Percentiles rank a stretch among this genome's conserved stretches.
phyloP scores from a whole-genome alignment of 2,888 invertebrate species.

The Dinocampus coccinellae region DNA sequence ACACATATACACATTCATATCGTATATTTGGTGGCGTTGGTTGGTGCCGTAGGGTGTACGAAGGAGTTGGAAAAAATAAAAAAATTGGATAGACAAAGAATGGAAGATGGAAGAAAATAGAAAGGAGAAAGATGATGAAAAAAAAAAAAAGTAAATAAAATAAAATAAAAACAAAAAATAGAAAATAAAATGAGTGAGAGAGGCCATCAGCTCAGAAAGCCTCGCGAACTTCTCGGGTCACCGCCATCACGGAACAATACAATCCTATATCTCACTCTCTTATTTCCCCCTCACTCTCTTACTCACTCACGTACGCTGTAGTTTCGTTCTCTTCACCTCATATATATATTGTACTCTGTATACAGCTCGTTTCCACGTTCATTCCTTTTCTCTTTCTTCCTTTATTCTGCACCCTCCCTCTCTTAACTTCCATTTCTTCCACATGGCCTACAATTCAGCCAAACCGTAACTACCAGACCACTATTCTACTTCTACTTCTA shows the following conservation, averaged over 20 bases:
- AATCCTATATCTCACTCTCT: slow-evolving; percentile 47
- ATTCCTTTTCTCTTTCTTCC: slow-evolving; percentile 43
- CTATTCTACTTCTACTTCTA: not conserved
- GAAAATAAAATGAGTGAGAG: not conserved
- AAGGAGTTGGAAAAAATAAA: slow-evolving; percentile 38
- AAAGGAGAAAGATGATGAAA: too few relatives aligned
- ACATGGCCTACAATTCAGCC: slow-evolving; percentile 45
- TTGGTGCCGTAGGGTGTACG: slow-evolving; percentile 27
- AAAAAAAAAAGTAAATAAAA: slow-evolving; percentile 33
- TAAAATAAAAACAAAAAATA: not conserved
- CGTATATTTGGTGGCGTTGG: slow-evolving; percentile 1
- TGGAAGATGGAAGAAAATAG: too few relatives aligned
- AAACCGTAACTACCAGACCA: slow-evolving; percentile 42
- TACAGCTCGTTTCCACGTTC: slow-evolving; percentile 50
- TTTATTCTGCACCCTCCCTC: slow-evolving; percentile 46
- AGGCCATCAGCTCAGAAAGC: slow-evolving; percentile 50
- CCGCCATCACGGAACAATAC: slow-evolving; percentile 61
- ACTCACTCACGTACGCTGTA: not conserved
- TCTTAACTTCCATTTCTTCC: slow-evolving; percentile 38
- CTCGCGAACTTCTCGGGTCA: slow-evolving; percentile 60
- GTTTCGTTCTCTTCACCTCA: not conserved
- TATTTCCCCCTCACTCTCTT: slow-evolving; percentile 21
- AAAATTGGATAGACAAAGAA: too few relatives aligned
- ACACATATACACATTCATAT: not conserved
- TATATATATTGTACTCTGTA: not conserved